Evolutionary conservation across 2,888 invertebrate genomes (phyloP).

Genomic region (Caenorhabditis zanzibari): DNA sequence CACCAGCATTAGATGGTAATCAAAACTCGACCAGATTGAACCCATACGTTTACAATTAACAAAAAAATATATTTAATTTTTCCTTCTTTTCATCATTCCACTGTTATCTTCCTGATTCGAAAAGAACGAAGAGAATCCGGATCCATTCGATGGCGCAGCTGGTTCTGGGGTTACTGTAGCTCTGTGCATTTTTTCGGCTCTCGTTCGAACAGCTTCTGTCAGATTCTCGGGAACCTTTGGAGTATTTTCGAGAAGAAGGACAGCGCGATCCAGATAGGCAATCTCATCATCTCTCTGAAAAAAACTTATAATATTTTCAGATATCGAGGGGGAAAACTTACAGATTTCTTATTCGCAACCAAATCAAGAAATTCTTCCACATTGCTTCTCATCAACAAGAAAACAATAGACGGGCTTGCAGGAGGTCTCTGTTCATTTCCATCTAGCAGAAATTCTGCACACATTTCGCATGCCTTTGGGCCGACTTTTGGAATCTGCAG

Average conservation of each 20-base stretch:
- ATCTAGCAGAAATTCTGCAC: slow-evolving; percentile 59
- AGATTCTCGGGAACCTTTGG: slow-evolving; percentile 55
- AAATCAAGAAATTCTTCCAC: slow-evolving; percentile 66
- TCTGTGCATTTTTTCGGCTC: slow-evolving; percentile 53
- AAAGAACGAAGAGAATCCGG: slow-evolving; percentile 32
- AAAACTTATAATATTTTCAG: not conserved
- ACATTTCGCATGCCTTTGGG: slow-evolving; percentile 60
- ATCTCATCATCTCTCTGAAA: slow-evolving; percentile 72
- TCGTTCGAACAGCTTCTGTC: slow-evolving; percentile 29
- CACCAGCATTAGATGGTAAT: slow-evolving; percentile 25
- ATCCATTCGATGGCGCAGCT: slow-evolving; percentile 6
- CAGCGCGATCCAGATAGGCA: slow-evolving; percentile 57
- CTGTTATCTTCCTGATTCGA: slow-evolving; percentile 11
- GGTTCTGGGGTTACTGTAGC: slow-evolving; percentile 57
- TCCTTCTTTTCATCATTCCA: slow-evolving; percentile 59
- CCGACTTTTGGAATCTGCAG: slow-evolving; percentile 60
- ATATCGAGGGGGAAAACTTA: not conserved
- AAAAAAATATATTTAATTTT: slow-evolving; percentile 20
- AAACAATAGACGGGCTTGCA: slow-evolving; percentile 50
- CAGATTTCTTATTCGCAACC: slow-evolving; percentile 68
- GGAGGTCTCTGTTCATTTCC: slow-evolving; percentile 69
- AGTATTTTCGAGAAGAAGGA: slow-evolving; percentile 57
- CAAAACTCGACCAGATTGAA: slow-evolving; percentile 48
- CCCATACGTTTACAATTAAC: slow-evolving; percentile 23
- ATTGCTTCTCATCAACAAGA: slow-evolving; percentile 54